Evolutionary conservation across 30 jellyfish, hydroid and myxozoan genomes (phyloP).

Genomic region (Rhopilema esculentum): DNA sequence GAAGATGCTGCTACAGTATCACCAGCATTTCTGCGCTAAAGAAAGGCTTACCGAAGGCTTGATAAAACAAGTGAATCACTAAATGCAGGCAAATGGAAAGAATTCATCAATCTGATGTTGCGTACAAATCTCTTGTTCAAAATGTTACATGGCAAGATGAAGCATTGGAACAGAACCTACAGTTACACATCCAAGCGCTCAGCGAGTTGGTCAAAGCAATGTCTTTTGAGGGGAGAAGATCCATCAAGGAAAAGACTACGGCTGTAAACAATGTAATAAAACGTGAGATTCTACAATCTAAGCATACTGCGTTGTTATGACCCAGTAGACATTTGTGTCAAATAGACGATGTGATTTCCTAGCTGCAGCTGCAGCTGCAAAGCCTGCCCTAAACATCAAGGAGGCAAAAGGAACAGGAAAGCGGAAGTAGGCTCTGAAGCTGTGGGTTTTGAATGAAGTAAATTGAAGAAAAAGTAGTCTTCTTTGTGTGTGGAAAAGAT

Average conservation of each 20-base stretch:
- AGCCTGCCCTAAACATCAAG: neutral
- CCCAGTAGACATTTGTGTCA: neutral
- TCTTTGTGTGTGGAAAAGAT: neutral
- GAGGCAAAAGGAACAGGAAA: neutral
- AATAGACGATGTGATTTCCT: neutral
- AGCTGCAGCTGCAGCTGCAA: neutral
- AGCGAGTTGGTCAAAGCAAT: neutral
- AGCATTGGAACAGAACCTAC: slow-evolving; percentile 48
- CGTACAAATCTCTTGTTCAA: slow-evolving; percentile 51
- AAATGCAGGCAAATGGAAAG: slow-evolving; percentile 58
- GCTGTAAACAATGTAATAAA: neutral
- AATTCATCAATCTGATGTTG: slow-evolving; percentile 51
- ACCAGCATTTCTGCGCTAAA: slow-evolving; percentile 33
- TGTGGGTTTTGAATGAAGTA: neutral
- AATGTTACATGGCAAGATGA: slow-evolving; percentile 42
- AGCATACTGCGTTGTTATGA: neutral
- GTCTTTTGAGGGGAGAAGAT: neutral
- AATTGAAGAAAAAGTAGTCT: neutral
- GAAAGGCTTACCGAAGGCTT: slow-evolving; percentile 32
- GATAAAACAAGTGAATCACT: slow-evolving; percentile 46
- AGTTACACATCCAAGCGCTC: slow-evolving; percentile 50
- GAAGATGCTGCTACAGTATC: slow-evolving; percentile 48
- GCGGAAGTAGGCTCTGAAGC: neutral
- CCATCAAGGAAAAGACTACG: too few species aligned
- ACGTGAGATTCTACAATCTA: neutral